phyloP scores from a whole-genome alignment of 2,113 vertebrate species.

The Actenoides hombroni region DNA sequence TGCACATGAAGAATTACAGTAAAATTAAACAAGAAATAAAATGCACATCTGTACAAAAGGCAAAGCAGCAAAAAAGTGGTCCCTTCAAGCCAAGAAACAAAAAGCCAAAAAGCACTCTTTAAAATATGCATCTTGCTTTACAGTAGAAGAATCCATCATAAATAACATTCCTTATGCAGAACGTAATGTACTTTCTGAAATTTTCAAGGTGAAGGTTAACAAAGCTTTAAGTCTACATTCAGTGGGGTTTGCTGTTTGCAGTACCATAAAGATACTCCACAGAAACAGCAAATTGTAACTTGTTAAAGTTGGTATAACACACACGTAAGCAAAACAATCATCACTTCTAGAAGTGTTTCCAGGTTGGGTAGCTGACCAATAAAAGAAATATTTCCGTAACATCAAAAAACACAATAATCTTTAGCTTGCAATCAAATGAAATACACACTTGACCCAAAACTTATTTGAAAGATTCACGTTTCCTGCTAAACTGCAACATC shows the following conservation, averaged over 20 bases:
- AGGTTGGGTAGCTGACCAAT: background rate
- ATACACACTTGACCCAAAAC: background rate
- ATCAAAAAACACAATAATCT: background rate
- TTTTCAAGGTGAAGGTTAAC: background rate
- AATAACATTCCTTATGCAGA: background rate
- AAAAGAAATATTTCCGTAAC: background rate
- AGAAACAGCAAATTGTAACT: background rate
- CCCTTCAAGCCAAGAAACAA: background rate
- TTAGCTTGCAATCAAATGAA: constrained; percentile 6
- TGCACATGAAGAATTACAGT: background rate
- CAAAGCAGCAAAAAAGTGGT: background rate
- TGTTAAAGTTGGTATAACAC: accelerated
- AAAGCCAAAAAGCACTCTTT: background rate
- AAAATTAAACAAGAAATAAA: constrained; percentile 13
- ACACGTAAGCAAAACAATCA: background rate
- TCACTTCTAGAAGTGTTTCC: background rate
- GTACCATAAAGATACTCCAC: background rate
- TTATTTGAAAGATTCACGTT: background rate
- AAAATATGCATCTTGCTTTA: background rate
- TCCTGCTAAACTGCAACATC: background rate
- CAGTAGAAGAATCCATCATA: background rate
- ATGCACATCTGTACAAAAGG: background rate
- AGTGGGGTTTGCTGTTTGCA: background rate
- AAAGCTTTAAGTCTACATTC: background rate
- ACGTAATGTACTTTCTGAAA: background rate